Evolutionary conservation across 2,888 invertebrate species (phyloP).

Genomic region (Adelognathus sp.): DNA sequence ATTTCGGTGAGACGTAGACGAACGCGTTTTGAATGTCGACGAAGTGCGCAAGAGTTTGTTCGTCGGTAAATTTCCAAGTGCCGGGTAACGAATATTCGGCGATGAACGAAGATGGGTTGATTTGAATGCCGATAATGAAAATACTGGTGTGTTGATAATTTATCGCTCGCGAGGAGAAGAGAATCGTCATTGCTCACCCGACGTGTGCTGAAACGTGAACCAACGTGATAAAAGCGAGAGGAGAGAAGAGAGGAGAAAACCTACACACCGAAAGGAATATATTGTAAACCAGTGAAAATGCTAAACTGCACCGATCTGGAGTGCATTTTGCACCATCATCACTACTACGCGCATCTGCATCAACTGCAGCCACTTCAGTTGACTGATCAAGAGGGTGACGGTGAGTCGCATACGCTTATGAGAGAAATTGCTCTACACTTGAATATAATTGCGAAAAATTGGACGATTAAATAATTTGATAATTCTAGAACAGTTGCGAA

Average conservation of each 20-base stretch:
- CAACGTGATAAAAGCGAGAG: no score
- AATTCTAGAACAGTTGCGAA: no score
- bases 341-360: slow-evolving; percentile 88
- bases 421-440: not conserved
- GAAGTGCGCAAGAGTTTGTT: slow-evolving; percentile 31
- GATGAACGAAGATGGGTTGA: slow-evolving; percentile 42
- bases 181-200: no score
- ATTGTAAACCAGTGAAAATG: no score
- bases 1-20: not conserved
- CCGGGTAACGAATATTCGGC: slow-evolving; percentile 17
- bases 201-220: not conserved
- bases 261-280: not conserved
- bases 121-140: not conserved
- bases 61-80: slow-evolving; percentile 40
- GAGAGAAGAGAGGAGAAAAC: not conserved
- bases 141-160: slow-evolving; percentile 6
- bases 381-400: slow-evolving; percentile 86
- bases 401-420: slow-evolving; percentile 59
- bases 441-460: not conserved
- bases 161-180: not conserved
- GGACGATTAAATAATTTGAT: not conserved
- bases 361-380: slow-evolving; percentile 87
- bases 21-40: slow-evolving; percentile 58
- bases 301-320: slow-evolving; percentile 90
- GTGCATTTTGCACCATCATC: slow-evolving; percentile 89